These are phyloP conservation scores for Drosophila sucinea DNA, from an alignment of 1,140 invertebrate genomes.

Conservation along the genomic window DNA sequence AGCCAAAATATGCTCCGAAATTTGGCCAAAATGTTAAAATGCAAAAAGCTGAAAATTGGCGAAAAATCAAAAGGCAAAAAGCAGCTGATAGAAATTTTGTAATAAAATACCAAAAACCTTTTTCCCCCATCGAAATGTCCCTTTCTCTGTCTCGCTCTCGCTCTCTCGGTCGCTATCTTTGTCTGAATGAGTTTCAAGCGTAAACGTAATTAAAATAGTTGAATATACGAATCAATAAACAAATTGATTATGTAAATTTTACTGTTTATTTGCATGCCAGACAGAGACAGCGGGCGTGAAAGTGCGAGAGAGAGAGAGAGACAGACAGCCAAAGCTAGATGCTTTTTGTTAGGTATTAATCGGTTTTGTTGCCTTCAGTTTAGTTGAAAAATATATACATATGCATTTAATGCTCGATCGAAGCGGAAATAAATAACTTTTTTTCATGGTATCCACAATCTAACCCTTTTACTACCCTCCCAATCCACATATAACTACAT, in stretches of 20 bases:
- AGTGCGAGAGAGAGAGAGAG: background rate
- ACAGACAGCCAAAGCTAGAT: background rate
- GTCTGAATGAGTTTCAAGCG: constrained; percentile 12
- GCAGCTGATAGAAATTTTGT: constrained; percentile 3
- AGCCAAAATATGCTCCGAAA: constrained; percentile 14
- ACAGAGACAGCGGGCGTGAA: constrained; percentile 19
- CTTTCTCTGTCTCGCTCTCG: background rate
- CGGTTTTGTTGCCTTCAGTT: constrained; percentile 75
- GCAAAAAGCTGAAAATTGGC: constrained; percentile 9
- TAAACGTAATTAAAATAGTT: constrained; percentile 66
- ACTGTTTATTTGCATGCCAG: constrained; percentile 70
- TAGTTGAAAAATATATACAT: constrained; percentile 61
- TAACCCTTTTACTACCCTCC: constrained; percentile 48
- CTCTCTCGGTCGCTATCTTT: background rate
- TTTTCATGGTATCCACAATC: constrained; percentile 30
- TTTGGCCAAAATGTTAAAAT: constrained; percentile 7
- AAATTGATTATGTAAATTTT: constrained; percentile 80
- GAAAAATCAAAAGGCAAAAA: constrained; percentile 8
- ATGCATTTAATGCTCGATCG: constrained; percentile 74
- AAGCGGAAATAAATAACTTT: constrained; percentile 69
- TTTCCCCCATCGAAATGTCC: background rate
- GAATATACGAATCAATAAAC: constrained; percentile 77
- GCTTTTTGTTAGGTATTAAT: constrained; percentile 67
- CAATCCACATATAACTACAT: background rate
- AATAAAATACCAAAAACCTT: constrained; percentile 4